These are phyloP conservation scores for Agonopterix subpropinquella DNA, from an alignment of 2,888 invertebrate genomes.

Conservation along the genomic window DNA sequence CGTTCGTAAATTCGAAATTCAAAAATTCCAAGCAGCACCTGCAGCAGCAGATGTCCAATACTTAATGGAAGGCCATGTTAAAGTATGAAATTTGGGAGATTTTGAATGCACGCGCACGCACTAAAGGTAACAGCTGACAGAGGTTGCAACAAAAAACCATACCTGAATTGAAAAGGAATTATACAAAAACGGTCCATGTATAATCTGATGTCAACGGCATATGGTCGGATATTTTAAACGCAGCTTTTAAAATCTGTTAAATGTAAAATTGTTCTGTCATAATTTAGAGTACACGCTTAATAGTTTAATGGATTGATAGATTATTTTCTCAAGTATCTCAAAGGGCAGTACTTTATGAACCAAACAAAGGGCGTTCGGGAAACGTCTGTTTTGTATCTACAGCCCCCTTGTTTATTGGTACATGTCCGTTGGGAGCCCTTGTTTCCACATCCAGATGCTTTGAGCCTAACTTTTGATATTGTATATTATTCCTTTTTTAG, in stretches of 20 bases:
- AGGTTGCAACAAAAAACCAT: conserved; percentile 26
- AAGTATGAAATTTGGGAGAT: conserved; percentile 48
- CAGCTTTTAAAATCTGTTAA: conserved; percentile 4
- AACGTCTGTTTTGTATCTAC: conserved; percentile 64
- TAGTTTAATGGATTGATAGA: too few species aligned
- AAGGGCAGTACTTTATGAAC: conserved; percentile 46
- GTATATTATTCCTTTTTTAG: conserved; percentile 15
- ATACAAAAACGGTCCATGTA: conserved; percentile 14
- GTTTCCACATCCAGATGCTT: conserved; percentile 23
- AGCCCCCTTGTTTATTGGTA: conserved; percentile 57
- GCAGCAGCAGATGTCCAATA: conserved; percentile 56
- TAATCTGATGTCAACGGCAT: conserved; percentile 49
- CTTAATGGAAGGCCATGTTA: conserved; percentile 30
- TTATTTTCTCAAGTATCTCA: conserved; percentile 23
- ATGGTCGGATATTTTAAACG: conserved; percentile 1
- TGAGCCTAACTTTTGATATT: conserved; percentile 33
- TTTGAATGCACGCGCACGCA: conserved; percentile 45
- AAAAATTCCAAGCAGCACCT: conserved; percentile 62
- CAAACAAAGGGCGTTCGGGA: conserved; percentile 52
- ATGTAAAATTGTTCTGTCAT: background rate
- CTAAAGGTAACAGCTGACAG: conserved; percentile 53
- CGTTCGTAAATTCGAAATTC: conserved; percentile 39
- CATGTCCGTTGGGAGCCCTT: conserved; percentile 47
- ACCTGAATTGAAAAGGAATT: conserved; percentile 39
- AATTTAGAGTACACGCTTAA: background rate